Evolutionary conservation across 2,113 vertebrate species (phyloP).

Genomic region (Cottus gobio): DNA sequence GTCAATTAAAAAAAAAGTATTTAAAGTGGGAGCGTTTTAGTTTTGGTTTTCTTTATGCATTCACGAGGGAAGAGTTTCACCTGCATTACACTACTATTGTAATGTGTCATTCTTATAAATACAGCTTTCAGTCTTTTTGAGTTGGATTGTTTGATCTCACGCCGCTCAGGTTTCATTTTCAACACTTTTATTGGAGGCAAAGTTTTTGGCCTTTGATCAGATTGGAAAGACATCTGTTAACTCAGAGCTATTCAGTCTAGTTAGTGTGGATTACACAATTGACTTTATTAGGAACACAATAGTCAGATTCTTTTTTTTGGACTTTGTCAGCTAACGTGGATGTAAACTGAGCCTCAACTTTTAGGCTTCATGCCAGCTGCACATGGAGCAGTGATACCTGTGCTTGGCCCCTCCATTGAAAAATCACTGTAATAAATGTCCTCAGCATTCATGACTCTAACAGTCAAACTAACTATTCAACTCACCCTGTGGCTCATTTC

Average conservation of each 20-base stretch:
- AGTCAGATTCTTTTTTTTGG: not conserved
- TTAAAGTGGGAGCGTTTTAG: slow-evolving; percentile 8
- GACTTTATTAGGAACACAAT: not conserved
- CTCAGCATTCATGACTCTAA: slow-evolving; percentile 22
- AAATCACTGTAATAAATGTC: slow-evolving; percentile 5
- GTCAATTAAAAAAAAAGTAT: slow-evolving; percentile 32
- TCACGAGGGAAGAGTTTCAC: not conserved
- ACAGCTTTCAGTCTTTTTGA: no score
- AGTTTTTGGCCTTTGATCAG: not conserved
- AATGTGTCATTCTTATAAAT: not conserved
- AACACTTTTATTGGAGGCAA: not conserved
- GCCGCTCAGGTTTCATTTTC: slow-evolving; percentile 7
- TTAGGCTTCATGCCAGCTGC: not conserved
- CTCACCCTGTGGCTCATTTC: not conserved
- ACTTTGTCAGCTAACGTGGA: not conserved
- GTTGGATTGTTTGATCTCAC: not conserved
- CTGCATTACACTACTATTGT: not conserved
- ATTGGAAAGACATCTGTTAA: not conserved
- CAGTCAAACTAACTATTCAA: not conserved
- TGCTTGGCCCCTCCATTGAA: no score
- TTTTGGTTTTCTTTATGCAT: not conserved
- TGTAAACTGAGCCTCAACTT: not conserved
- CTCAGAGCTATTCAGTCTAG: fast-evolving
- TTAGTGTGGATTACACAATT: not conserved
- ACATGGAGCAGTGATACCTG: slow-evolving; percentile 3